phyloP scores from a whole-genome alignment of 2,888 invertebrate genomes.

The Drosophila tanythrix region DNA sequence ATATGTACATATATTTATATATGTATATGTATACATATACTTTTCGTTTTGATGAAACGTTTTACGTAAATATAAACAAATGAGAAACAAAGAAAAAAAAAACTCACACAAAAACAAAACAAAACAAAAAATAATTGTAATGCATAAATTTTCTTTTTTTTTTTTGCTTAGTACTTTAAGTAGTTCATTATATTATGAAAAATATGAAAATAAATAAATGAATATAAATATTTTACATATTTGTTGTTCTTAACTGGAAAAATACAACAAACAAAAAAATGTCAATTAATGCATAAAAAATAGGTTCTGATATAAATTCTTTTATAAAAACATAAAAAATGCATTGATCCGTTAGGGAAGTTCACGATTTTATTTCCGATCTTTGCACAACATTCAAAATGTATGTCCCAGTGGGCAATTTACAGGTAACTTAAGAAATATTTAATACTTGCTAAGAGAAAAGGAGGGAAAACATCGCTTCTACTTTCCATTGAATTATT shows the following conservation, averaged over 20 bases:
- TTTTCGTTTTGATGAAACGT: constrained; percentile 49
- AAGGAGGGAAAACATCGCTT: background rate
- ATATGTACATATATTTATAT: constrained; percentile 1
- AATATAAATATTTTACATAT: constrained; percentile 63
- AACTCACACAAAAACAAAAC: constrained; percentile 28
- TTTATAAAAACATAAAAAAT: background rate
- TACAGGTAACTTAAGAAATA: background rate
- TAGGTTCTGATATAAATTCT: background rate
- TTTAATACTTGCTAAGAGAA: background rate
- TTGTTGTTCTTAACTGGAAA: background rate
- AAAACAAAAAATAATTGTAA: constrained; percentile 37
- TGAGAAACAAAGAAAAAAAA: constrained; percentile 12
- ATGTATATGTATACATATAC: constrained; percentile 7
- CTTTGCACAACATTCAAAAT: background rate
- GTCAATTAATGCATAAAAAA: background rate
- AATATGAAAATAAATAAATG: constrained; percentile 75
- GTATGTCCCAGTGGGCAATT: background rate
- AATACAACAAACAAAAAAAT: background rate
- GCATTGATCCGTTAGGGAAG: background rate
- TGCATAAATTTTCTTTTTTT: constrained; percentile 45
- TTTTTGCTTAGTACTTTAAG: constrained; percentile 70
- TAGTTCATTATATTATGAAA: constrained; percentile 80
- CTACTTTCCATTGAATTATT: background rate
- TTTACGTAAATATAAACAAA: constrained; percentile 32
- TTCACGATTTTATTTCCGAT: background rate